A percentile compares a stretch with the other conserved stretches of the same genome.
phyloP scores from a whole-genome alignment of 2,888 invertebrate genomes.

The Tetropium fuscum region DNA sequence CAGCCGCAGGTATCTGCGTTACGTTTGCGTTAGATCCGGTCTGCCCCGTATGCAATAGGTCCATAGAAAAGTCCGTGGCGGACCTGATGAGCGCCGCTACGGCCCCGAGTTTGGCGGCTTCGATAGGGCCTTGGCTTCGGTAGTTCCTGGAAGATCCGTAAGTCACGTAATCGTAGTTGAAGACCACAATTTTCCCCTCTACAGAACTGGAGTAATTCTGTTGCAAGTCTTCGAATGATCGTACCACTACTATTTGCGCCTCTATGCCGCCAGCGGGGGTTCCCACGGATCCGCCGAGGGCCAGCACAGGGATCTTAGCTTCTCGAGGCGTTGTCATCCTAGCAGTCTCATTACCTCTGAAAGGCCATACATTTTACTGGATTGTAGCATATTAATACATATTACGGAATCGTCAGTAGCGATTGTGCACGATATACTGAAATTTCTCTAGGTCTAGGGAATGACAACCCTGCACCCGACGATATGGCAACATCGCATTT shows the following conservation, averaged over 20 bases:
- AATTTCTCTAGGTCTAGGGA: too few species aligned
- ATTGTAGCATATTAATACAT: too few species aligned
- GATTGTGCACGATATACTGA: too few species aligned
- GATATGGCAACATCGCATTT: too few species aligned
- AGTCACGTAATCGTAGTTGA: conserved; percentile 73
- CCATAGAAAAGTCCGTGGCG: conserved; percentile 81
- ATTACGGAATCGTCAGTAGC: too few species aligned
- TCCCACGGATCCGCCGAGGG: conserved; percentile 77
- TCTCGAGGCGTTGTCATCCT: conserved; percentile 74
- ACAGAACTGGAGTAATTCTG: conserved; percentile 42
- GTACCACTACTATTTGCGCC: conserved; percentile 80
- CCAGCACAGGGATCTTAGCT: conserved; percentile 74
- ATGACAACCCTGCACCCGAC: too few species aligned
- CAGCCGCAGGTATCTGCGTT: conserved; percentile 78
- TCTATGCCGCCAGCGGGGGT: conserved; percentile 79
- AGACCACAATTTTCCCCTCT: conserved; percentile 81
- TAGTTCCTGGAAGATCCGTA: conserved; percentile 78
- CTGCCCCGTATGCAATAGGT: conserved; percentile 83
- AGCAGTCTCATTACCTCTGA: conserved; percentile 77
- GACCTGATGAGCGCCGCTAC: conserved; percentile 81
- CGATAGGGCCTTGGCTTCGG: conserved; percentile 69
- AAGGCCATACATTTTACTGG: too few species aligned
- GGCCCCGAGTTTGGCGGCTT: conserved; percentile 80
- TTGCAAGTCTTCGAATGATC: conserved; percentile 64
- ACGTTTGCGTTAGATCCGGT: conserved; percentile 72